Conservation (phyloP, 2,113 vertebrate genomes). For the Alligator sinensis region DNA sequence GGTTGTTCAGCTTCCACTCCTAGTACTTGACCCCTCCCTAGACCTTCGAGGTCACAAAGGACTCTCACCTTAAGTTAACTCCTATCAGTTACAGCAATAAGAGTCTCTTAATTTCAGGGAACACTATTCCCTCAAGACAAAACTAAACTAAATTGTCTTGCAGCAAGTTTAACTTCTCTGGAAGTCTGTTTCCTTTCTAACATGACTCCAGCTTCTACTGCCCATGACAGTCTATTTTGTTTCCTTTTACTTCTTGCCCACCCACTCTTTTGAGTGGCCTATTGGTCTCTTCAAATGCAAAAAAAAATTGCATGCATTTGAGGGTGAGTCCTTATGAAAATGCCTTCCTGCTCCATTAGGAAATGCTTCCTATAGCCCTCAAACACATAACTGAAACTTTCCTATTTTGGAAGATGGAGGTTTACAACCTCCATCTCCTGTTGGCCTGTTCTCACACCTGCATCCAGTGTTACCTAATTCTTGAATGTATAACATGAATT, state of each 20-base stretch:
- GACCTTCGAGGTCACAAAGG: not conserved
- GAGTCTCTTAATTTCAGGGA: not conserved
- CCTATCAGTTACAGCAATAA: not conserved
- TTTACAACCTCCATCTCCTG: not conserved
- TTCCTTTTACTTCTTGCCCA: not conserved
- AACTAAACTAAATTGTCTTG: accelerated
- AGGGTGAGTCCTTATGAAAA: not conserved
- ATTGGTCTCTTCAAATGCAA: not conserved
- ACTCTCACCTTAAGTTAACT: accelerated
- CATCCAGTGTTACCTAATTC: not conserved
- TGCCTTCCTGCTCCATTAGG: not conserved
- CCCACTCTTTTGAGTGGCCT: not conserved
- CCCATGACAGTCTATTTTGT: not conserved
- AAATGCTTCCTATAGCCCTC: not conserved
- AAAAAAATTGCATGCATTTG: not conserved
- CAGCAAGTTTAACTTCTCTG: not conserved
- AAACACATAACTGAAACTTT: not conserved
- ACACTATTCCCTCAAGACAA: not conserved
- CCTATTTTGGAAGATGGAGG: not conserved
- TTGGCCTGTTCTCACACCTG: not conserved
- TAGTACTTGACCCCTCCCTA: not conserved
- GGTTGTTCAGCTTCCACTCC: not conserved
- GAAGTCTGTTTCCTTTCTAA: not conserved
- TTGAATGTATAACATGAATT: not conserved
- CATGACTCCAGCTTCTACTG: not conserved